Evolutionary conservation across 1,140 invertebrate species (phyloP), one percentile per base, ranked within the genome.

Genomic region (Elymnias hypermnestra): DNA sequence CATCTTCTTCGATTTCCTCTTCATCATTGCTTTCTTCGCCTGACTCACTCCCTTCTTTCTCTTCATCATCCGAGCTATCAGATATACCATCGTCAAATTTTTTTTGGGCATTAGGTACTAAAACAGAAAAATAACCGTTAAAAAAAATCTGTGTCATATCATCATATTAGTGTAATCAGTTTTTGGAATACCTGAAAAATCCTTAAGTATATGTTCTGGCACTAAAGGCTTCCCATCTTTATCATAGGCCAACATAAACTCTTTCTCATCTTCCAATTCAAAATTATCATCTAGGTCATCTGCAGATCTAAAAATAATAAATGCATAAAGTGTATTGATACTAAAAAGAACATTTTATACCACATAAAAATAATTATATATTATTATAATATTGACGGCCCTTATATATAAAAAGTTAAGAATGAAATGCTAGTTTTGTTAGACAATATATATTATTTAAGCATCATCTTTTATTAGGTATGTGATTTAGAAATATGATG

Each of bases 211-310:
- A 26, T 79, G 53, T 18, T 87, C 83, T 3, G 81, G 77, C 1
- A 83, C 67, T 1, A 87, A 46, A 0, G 81, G 78, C 45, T 86
- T 86, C 12, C 84, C 84, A 57, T 88, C 87, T 13, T 86, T 84
- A 52, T 90, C 88, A 48, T 88, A 88, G 0, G 87, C 83, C 38
- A 89, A 44, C 83, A 90, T 86, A 21, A 88, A 86, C 44, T 89
- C 74, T 23, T 84, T 57, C 7, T 83, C 77, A 31, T 83, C 62
- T 42, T 89, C 88, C 25, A 90, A 49, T 19, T 86, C 68, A 60
- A 91, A 92, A 37, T 89, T 90, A 85, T 94, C 94, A 63, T 95
- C 94, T 26, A 96, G 88, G 78, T 94, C 94, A 85, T 97, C 96
- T 5, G 95, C 96, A 21, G 91, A 92, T 36, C 88, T 91, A 58